Evolutionary conservation across 2,113 vertebrate species (phyloP).

Genomic region (Laticauda colubrina): DNA sequence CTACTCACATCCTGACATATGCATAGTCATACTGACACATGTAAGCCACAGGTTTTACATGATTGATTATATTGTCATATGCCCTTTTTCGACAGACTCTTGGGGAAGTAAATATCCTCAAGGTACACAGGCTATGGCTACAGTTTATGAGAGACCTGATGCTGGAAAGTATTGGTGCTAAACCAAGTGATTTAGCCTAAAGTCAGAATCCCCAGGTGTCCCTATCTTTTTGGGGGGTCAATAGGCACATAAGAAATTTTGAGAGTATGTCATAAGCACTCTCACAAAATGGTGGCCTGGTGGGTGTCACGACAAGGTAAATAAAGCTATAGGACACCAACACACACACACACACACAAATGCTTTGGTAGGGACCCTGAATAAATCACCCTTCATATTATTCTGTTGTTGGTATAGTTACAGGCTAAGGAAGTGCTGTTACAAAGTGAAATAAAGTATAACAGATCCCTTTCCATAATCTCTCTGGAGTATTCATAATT

Average conservation of each 20-base stretch:
- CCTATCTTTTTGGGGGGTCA: not conserved
- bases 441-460: not conserved
- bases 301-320: not conserved
- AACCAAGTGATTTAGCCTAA: not conserved
- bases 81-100: not conserved
- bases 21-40: not conserved
- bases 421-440: not conserved
- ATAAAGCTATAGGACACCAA: not conserved
- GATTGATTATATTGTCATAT: not conserved
- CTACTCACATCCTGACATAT: not conserved
- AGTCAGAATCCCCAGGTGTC: not conserved
- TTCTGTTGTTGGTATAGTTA: not conserved
- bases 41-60: not conserved
- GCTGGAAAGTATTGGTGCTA: not conserved
- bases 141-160: not conserved
- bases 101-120: not conserved
- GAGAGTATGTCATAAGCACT: not conserved
- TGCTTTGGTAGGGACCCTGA: too few species aligned
- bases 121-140: not conserved
- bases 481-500: not conserved
- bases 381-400: not conserved
- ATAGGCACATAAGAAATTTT: not conserved
- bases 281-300: not conserved
- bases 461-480: not conserved
- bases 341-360: too few species aligned